Base-by-base conservation (phyloP, 2,888 invertebrate species). In the Acronicta leporina region DNA sequence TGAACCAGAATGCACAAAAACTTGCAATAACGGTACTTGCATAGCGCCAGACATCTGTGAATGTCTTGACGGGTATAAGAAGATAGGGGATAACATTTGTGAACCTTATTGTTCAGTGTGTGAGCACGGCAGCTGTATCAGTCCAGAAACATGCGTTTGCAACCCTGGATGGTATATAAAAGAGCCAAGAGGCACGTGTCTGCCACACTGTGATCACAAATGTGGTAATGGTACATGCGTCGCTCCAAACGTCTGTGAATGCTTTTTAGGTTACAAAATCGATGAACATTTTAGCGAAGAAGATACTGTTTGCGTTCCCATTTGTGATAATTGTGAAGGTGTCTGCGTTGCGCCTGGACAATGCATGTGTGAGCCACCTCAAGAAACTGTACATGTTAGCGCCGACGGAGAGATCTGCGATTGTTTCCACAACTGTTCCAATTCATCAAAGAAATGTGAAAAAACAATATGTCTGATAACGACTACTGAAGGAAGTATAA, bases 141-240 rank as follows among this genome's bases (percentile, higher is more conserved):
- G 73, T 60, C 82, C 81, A 27, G 67, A 73, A 15, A 35, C 42
- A 0, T 82, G 82, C 20, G 60, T 56, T 15, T 82, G 82, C 14
- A 46, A 81, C 13, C 62, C 65, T 27, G 79, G 80, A 45, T 81
- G 75, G 73, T 76, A 80, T 48, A 63, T 62, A 64, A 62, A 57
- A n/a, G 65, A 62, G 14, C 53, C 57, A n/a, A 56, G 35, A 25
- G 67, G 63, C 14, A 49, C 25, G 2, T 81, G 81, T 16, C n/a
- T 60, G 9, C 47, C 82, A 5, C 78, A 81, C 45, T 83, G 83
- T 33, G 63, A 75, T 20, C 15, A 56, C 3, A 55, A 62, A 11
- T 84, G 83, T 54, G 76, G 74, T 0, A 75, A 82, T n/a, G 84
- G 85, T 0, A 64, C 73, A 1, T 85, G 85, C 27, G 35, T 77